Base-by-base conservation (phyloP, 2,797 vertebrate genomes). In the Brachyalestes nurse region DNA sequence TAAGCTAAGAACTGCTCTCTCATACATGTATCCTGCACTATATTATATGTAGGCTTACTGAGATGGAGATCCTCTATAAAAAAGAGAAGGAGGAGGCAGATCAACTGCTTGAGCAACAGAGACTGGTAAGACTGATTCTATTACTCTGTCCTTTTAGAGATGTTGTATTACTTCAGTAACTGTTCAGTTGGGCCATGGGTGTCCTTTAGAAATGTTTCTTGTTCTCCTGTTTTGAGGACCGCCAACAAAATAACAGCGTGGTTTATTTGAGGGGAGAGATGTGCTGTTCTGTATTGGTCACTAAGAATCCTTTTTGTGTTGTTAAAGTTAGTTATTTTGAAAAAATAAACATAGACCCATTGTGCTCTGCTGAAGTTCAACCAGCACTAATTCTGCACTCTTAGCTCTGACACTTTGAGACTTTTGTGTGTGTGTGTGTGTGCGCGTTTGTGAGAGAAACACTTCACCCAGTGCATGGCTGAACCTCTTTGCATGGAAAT, bases 31-130 rank as follows among this genome's bases (percentile, higher is more conserved):
- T 83, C 53, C 64, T 55, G 19, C 28, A 61, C 72, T 82, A 13
- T 83, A 60, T 83, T 66, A 16, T 28, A 47, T 70, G 6, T 86
- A 99, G 98, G 85, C 95, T 99, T 60, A 99, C 99, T 84, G 98
- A 99, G 90, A 99, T 99, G 98, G 98, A 99, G 90, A 98, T 99
- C 87, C 89, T 99, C 8, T 99, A 99, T 91, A 99, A 99, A 91
- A 99, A 98, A 65, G 98, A 99, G 85, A 99, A 99, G 73, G 98
- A 99, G 77, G 98, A 99, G 90, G 98, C 98, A 0, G 98, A 99
- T 88, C 98, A 99, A 83, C 95, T 99, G 66, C 84, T 99, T 90
- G 98, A 99, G 88, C 98, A 99, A 86, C 98, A 99, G 92, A 96
- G 98, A 92, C 94, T 99, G 96, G 98, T 99, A 93, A 93, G 97